Evolutionary conservation across 2,113 vertebrate genomes (phyloP).

Genomic region (Sporophila hypoxantha): DNA sequence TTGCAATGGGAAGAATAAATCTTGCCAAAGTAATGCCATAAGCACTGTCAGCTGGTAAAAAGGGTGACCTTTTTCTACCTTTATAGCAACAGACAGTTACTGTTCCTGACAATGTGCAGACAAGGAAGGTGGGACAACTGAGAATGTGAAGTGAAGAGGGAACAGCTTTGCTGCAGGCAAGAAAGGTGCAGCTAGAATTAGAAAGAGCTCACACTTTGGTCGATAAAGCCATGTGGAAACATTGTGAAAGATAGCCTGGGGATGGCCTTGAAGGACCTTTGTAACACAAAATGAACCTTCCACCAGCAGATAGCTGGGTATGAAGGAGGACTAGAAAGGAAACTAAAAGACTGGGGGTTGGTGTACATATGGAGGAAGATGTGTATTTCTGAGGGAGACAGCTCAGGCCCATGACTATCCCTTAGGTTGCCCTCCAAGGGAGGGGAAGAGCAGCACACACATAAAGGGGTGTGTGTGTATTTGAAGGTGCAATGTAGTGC

Average conservation of each 20-base stretch:
- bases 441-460: neutral
- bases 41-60: neutral
- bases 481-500: neutral
- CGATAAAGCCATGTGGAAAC: neutral
- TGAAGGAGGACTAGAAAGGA: neutral
- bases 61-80: neutral
- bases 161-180: conserved; percentile 17
- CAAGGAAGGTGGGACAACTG: neutral
- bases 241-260: neutral
- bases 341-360: neutral
- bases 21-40: neutral
- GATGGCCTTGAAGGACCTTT: neutral
- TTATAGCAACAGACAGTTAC: neutral
- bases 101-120: conserved; percentile 8
- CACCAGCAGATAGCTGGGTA: neutral
- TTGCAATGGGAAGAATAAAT: neutral
- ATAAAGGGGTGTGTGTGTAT: neutral
- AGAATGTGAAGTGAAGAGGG: neutral
- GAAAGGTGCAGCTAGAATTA: conserved; percentile 16
- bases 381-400: neutral
- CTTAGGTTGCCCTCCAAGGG: neutral
- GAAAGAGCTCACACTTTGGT: neutral
- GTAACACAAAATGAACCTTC: neutral
- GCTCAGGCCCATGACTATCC: neutral
- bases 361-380: neutral